These are phyloP conservation scores for Phylloscopus collybita DNA, from an alignment of 2,797 vertebrate genomes.

Conservation along the genomic window DNA sequence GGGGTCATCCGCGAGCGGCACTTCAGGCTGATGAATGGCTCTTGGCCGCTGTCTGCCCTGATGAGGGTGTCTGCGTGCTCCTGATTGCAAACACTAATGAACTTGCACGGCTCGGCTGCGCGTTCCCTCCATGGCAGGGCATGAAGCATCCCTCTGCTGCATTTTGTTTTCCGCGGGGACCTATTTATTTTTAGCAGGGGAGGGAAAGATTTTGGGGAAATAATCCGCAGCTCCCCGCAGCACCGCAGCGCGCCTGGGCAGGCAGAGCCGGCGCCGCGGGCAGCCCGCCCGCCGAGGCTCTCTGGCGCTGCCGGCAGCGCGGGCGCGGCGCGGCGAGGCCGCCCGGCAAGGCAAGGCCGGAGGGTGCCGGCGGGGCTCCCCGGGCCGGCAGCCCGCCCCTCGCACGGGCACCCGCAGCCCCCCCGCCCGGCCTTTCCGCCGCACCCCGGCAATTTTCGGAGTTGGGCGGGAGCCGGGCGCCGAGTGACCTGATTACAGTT, in stretches of 20 bases:
- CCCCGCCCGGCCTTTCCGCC: not conserved
- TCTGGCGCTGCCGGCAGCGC: not conserved
- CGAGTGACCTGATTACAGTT: conserved; percentile 18
- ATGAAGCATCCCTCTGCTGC: not conserved
- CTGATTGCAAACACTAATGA: conserved; percentile 79
- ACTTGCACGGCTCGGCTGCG: conserved; percentile 66
- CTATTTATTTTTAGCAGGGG: not conserved
- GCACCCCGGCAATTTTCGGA: not conserved
- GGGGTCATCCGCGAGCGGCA: conserved; percentile 82
- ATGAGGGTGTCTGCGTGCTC: conserved; percentile 68
- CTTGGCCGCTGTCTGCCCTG: conserved; percentile 72
- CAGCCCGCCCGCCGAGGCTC: not conserved
- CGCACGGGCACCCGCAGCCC: not conserved
- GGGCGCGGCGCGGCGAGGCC: not conserved
- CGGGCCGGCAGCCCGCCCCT: not conserved
- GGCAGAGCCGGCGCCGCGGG: not conserved
- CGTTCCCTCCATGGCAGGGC: conserved; percentile 39
- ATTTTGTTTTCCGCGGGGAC: not conserved
- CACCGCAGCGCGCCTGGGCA: not conserved
- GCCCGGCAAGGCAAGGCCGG: not conserved
- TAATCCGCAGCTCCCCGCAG: not conserved
- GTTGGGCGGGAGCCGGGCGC: not conserved
- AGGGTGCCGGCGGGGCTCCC: not conserved
- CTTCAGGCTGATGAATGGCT: conserved; percentile 79
- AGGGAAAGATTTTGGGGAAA: not conserved